Base-by-base conservation (phyloP, 1,140 invertebrate genomes). In the Temnothorax nylanderi region DNA sequence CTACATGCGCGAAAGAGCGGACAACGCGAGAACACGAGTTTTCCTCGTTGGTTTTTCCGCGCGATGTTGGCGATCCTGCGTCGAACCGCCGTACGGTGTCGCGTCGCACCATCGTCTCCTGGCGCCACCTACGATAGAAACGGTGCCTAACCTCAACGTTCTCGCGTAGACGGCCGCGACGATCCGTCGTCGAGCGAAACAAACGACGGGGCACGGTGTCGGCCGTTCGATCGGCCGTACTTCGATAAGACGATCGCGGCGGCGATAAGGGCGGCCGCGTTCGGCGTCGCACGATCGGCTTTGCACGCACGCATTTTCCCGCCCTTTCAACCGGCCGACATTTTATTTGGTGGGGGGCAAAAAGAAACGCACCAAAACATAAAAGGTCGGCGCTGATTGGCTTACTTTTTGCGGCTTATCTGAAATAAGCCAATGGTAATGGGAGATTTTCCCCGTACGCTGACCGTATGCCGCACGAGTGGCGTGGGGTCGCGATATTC, bases 401-500 rank as follows among this genome's bases (percentile, higher is more conserved):
- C 92, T 92, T 92, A 94, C 92, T 96, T 95, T 95, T 95, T 96
- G 96, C 96, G 96, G 95, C 94, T 95, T 95, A 96, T 96, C 96
- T 95, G 93, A 96, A 96, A 94, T 94, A 92, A 92, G 92, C 96
- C 96, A 97, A 97, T 96, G 90, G 90, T 88, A 90, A 88, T 76
- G 75, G 64, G 76, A 90, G 93, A 93, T 94, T 95, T 96, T 95
- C 94, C 94, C 94, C 94, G 94, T 95, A 93, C 93, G 94, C 95
- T 95, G 80, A 94, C 94, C 95, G 94, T 95, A 95, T 95, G 94
- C 94, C 94, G 95, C 95, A 95, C 95, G 95, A 96, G 96, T 96
- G 95, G 96, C 96, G 96, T 96, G 96, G 96, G 96, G 96, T 96
- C 95, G 94, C 93, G 94, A 94, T 95, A 95, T 96, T 96, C 96